These are phyloP conservation scores for Dioctria rufipes DNA, from an alignment of 2,888 invertebrate genomes.

Conservation along the genomic window DNA sequence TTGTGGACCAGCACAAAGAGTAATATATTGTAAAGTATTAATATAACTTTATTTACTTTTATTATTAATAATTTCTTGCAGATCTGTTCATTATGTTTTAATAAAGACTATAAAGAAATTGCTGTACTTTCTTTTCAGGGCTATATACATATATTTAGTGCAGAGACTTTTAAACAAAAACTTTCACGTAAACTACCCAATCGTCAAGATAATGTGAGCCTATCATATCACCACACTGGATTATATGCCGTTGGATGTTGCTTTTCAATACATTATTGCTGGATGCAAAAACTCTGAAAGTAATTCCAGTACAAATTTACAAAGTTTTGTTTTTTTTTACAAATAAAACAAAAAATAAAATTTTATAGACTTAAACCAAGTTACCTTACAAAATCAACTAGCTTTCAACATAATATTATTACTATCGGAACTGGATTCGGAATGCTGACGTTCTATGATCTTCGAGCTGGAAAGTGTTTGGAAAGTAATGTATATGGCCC, in stretches of 20 bases:
- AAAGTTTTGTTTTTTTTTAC: not conserved
- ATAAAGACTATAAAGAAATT: conserved; percentile 87
- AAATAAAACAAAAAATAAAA: not conserved
- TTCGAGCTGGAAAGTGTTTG: conserved; percentile 91
- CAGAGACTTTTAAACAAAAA: conserved; percentile 90
- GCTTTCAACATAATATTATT: conserved; percentile 90
- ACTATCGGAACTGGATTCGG: conserved; percentile 75
- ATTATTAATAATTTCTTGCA: conserved; percentile 63
- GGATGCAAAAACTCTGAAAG: conserved; percentile 73
- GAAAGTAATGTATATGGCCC: conserved; percentile 94
- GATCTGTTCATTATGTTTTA: conserved; percentile 89
- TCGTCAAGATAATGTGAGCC: conserved; percentile 93
- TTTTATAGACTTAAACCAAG: conserved; percentile 78
- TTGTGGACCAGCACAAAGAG: conserved; percentile 81
- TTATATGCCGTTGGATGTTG: conserved; percentile 74
- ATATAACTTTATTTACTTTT: not conserved
- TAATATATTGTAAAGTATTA: conserved; percentile 61
- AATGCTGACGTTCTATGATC: conserved; percentile 93
- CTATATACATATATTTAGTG: conserved; percentile 94
- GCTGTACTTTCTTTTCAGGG: conserved; percentile 94
- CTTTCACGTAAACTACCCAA: conserved; percentile 89
- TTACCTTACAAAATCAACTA: conserved; percentile 89
- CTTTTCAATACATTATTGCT: too few species aligned
- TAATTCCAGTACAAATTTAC: conserved; percentile 62
- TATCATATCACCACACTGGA: conserved; percentile 88